Evolutionary conservation across 2,113 vertebrate species (phyloP).

Genomic region (Leucopsar rothschildi): DNA sequence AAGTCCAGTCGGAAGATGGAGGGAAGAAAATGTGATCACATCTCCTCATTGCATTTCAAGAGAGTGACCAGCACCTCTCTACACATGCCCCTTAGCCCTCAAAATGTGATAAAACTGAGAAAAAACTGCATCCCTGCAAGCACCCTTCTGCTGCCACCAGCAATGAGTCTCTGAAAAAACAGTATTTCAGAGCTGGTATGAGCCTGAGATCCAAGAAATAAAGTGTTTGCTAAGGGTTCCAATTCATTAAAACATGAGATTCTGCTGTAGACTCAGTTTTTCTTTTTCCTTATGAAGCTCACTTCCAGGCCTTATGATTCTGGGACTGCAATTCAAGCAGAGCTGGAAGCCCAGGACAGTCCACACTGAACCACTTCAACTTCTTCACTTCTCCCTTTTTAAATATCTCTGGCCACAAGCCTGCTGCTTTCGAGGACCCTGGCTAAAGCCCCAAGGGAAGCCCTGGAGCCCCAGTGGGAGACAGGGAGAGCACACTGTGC

Average conservation of each 20-base stretch:
- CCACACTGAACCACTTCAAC: neutral
- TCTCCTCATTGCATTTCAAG: neutral
- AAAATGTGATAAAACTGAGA: neutral
- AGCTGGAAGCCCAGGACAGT: neutral
- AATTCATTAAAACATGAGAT: neutral
- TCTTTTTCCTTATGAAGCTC: neutral
- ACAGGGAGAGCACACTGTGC: neutral
- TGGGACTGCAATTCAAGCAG: neutral
- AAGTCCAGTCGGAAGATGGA: neutral
- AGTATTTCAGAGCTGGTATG: neutral
- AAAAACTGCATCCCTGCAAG: neutral
- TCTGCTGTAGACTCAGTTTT: neutral
- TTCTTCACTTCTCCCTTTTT: neutral
- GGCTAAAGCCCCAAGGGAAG: neutral
- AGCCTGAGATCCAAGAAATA: neutral
- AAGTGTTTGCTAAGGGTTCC: neutral
- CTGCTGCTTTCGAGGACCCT: neutral
- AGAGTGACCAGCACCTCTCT: neutral
- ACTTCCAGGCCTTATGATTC: neutral
- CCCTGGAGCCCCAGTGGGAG: neutral
- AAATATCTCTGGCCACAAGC: neutral
- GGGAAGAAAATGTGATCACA: neutral
- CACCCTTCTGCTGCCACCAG: neutral
- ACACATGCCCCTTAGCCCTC: neutral
- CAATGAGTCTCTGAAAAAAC: neutral